Percentiles rank a stretch among this genome's conserved stretches.
Evolutionary conservation across 2,888 invertebrate genomes (phyloP).

Genomic region (Limnephilus auricula): DNA sequence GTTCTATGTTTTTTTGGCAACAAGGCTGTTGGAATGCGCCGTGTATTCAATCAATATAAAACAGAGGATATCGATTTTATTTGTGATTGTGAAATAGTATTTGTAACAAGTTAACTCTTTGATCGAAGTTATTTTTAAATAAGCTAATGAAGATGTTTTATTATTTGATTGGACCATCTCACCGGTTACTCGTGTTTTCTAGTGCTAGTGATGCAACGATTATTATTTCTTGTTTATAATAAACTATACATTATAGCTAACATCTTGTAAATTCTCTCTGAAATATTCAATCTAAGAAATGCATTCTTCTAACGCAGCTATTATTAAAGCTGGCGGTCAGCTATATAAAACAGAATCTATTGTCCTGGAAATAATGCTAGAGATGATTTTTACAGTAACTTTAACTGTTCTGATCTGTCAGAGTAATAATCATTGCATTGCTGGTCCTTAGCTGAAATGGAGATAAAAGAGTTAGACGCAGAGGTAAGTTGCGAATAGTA

Average conservation of each 20-base stretch:
- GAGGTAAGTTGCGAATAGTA: not conserved
- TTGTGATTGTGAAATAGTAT: not conserved
- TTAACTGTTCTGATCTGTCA: not conserved
- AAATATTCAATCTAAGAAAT: no score
- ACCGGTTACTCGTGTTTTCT: not conserved
- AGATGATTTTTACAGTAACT: not conserved
- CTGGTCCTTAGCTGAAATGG: not conserved
- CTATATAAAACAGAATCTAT: not conserved
- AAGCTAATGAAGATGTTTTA: not conserved
- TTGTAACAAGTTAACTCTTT: not conserved
- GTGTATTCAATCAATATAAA: no score
- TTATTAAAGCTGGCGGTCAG: not conserved
- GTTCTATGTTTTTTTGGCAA: conserved; percentile 27
- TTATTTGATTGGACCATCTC: not conserved
- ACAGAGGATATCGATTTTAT: not conserved
- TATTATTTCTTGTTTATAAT: not conserved
- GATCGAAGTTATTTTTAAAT: not conserved
- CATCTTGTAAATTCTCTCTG: not conserved
- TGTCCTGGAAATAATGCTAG: not conserved
- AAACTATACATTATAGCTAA: not conserved
- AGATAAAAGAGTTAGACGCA: not conserved
- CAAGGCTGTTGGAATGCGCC: conserved; percentile 20
- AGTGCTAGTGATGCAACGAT: not conserved
- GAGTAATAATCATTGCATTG: not conserved
- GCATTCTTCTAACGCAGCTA: no score